Evolutionary conservation across 2,797 vertebrate species (phyloP).

Genomic region (Oophaga sylvatica): DNA sequence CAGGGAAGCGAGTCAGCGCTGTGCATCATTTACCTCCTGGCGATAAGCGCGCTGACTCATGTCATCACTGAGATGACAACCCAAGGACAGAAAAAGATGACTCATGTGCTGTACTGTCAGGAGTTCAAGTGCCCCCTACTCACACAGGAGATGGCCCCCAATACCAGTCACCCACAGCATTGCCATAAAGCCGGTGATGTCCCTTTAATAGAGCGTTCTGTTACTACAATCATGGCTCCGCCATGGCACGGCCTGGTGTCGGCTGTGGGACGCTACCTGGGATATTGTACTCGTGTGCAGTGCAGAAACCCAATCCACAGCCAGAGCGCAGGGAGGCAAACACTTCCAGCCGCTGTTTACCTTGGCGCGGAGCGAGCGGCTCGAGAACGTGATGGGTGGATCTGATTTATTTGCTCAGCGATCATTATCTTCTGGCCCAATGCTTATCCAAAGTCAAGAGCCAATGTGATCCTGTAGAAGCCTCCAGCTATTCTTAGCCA

Average conservation of each 20-base stretch:
- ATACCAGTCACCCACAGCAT: no score
- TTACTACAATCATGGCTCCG: not conserved
- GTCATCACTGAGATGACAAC: not conserved
- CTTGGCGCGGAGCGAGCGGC: not conserved
- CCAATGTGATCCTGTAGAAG: constrained; percentile 11
- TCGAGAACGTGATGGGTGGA: constrained; percentile 31
- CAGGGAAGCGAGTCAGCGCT: not conserved
- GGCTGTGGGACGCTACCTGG: not conserved
- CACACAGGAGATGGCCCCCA: no score
- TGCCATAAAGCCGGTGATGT: not conserved
- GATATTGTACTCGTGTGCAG: not conserved
- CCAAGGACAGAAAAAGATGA: not conserved
- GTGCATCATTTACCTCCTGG: not conserved
- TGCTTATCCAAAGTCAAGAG: not conserved
- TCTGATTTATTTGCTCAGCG: constrained; percentile 40
- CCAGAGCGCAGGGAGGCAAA: constrained; percentile 1
- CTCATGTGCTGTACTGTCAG: not conserved
- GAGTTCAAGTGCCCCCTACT: no score
- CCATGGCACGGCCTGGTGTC: not conserved
- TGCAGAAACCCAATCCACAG: no score
- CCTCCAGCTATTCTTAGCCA: constrained; percentile 18
- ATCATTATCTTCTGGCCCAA: constrained; percentile 37
- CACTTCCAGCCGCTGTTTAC: not conserved
- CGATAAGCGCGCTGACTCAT: not conserved
- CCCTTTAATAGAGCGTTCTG: not conserved